phyloP scores from a whole-genome alignment of 1,140 invertebrate genomes.

The Pseudomyrmex flavicornis region DNA sequence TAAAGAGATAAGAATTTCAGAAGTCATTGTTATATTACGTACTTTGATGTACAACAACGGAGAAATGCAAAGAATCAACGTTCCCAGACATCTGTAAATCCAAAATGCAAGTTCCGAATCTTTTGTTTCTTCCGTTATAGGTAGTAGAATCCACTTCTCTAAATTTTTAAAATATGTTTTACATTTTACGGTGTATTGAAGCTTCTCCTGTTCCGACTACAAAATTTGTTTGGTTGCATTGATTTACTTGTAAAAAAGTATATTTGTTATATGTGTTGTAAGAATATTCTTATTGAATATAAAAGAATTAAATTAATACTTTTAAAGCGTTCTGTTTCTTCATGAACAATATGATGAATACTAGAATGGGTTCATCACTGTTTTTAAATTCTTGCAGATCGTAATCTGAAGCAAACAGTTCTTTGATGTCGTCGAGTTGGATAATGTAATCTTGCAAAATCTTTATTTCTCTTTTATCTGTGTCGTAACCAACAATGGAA shows the following conservation, averaged over 20 bases:
- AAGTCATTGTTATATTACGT: conserved; percentile 1
- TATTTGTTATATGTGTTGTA: no score
- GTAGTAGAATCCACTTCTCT: conserved; percentile 80
- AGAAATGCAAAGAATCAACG: conserved; percentile 78
- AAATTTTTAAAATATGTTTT: conserved; percentile 79
- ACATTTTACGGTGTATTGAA: conserved; percentile 72
- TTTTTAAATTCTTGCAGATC: conserved; percentile 76
- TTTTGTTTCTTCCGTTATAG: conserved; percentile 80
- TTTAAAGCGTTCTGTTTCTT: conserved; percentile 73
- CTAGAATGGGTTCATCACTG: conserved; percentile 75
- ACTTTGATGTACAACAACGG: conserved; percentile 79
- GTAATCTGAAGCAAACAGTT: conserved; percentile 72
- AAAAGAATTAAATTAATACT: conserved; percentile 64
- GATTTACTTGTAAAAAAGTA: background rate
- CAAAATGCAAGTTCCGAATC: conserved; percentile 75
- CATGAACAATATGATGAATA: conserved; percentile 75
- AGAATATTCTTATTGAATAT: background rate
- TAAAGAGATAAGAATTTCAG: conserved; percentile 39
- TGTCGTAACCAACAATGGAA: conserved; percentile 75
- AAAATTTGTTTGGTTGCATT: conserved; percentile 23
- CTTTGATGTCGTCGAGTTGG: conserved; percentile 73
- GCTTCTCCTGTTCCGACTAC: conserved; percentile 63
- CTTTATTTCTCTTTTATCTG: conserved; percentile 69
- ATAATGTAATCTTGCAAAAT: conserved; percentile 76
- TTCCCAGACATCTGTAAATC: conserved; percentile 81